A percentile compares a stretch with the other conserved stretches of the same genome.
These are phyloP conservation scores for Pseudochaenichthys georgianus DNA, from an alignment of 2,797 vertebrate genomes.

Conservation along the genomic window DNA sequence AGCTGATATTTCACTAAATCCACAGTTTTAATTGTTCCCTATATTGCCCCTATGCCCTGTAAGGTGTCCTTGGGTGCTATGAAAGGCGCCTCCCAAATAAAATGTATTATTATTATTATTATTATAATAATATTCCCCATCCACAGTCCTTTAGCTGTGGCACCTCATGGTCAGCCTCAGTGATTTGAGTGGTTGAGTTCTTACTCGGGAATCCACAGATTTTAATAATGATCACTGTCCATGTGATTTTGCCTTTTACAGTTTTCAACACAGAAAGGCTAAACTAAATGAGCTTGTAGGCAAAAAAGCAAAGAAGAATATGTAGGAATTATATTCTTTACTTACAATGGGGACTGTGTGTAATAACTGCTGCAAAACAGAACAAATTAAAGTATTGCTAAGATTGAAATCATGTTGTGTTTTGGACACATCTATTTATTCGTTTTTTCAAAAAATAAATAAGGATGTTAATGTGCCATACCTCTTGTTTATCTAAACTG, in stretches of 20 bases:
- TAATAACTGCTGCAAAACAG: conserved; percentile 7
- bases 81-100: too few relatives aligned
- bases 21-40: too few relatives aligned
- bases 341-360: not conserved
- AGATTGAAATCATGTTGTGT: not conserved
- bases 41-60: too few relatives aligned
- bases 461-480: not conserved
- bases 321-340: not conserved
- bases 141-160: conserved; percentile 5
- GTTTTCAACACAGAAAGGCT: not conserved
- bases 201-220: not conserved
- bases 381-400: not conserved
- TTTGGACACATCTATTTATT: not conserved
- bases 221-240: conserved; percentile 3
- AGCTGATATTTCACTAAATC: too few relatives aligned
- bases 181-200: not conserved
- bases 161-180: conserved; percentile 8
- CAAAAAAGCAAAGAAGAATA: not conserved
- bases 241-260: not conserved
- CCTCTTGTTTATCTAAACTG: not conserved
- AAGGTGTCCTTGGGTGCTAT: too few relatives aligned
- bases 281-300: not conserved
- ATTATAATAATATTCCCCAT: not conserved
- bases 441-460: too few relatives aligned
- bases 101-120: too few relatives aligned